Conservation (phyloP, 2,113 vertebrate genomes). For the Heterocephalus glaber region DNA sequence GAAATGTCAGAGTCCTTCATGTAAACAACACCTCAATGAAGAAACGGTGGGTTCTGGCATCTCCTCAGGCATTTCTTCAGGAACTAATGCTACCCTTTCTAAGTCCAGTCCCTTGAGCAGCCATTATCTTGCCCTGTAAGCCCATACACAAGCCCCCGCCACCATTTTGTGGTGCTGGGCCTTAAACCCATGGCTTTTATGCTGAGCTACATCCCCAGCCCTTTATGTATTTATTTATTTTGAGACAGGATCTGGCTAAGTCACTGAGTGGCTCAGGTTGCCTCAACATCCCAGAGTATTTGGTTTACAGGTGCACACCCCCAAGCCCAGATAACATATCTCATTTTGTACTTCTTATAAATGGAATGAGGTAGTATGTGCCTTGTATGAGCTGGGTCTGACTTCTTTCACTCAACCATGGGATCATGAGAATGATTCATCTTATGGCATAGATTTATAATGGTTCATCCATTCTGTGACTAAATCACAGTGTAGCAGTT, state of each 20-base stretch:
- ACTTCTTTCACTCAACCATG: neutral
- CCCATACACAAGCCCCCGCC: neutral
- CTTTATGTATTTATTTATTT: neutral
- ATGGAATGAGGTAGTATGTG: neutral
- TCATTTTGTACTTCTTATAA: neutral
- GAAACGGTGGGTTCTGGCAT: neutral
- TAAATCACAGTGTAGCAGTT: neutral
- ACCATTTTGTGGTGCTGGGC: neutral
- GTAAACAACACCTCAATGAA: neutral
- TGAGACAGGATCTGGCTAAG: neutral
- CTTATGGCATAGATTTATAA: neutral
- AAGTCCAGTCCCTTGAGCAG: neutral
- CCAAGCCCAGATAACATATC: neutral
- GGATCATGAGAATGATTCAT: neutral
- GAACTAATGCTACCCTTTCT: neutral
- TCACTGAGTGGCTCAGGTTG: neutral
- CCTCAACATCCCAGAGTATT: neutral
- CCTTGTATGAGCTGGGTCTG: neutral
- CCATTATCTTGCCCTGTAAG: neutral
- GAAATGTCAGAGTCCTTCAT: neutral
- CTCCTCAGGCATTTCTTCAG: rapidly evolving
- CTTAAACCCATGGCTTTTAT: neutral
- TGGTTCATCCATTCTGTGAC: neutral
- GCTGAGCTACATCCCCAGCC: neutral
- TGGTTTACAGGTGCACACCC: neutral